These are phyloP conservation scores for Phymatocera aterrima DNA, from an alignment of 2,888 invertebrate genomes.

Conservation along the genomic window DNA sequence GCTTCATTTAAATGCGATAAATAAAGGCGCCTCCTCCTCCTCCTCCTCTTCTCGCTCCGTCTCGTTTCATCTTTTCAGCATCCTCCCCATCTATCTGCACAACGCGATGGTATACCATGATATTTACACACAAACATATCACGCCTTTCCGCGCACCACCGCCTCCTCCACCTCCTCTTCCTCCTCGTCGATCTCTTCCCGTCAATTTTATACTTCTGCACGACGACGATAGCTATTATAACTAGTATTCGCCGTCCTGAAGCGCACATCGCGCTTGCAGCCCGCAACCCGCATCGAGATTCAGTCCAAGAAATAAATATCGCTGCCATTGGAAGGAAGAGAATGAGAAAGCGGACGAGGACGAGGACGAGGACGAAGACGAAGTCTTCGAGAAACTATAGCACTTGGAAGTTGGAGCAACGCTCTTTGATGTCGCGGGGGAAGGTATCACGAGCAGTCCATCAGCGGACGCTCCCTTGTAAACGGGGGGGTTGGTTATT, in stretches of 20 bases:
- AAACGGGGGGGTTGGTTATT: slow-evolving; percentile 65
- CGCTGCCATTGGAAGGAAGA: too few relatives aligned
- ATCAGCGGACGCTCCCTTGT: slow-evolving; percentile 70
- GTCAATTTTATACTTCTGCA: too few relatives aligned
- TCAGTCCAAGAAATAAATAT: too few relatives aligned
- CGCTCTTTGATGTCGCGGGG: slow-evolving; percentile 69
- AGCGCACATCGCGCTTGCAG: too few relatives aligned
- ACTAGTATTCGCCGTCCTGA: too few relatives aligned
- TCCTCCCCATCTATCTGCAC: neutral
- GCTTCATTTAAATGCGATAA: slow-evolving; percentile 73
- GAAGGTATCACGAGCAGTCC: slow-evolving; percentile 66
- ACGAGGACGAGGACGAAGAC: neutral
- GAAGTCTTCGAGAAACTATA: neutral
- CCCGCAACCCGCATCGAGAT: too few relatives aligned
- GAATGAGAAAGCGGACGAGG: too few relatives aligned
- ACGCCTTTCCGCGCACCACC: neutral
- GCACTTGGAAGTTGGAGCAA: slow-evolving; percentile 11
- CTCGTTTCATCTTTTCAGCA: too few relatives aligned
- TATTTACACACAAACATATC: neutral
- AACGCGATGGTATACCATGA: neutral
- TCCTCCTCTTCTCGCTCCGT: slow-evolving; percentile 36
- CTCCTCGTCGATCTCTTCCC: too few relatives aligned
- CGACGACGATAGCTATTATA: too few relatives aligned
- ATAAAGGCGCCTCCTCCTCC: slow-evolving; percentile 68
- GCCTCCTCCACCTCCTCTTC: neutral